These are phyloP conservation scores for Cerceris rybyensis DNA, from an alignment of 2,888 invertebrate species.

Conservation along the genomic window DNA sequence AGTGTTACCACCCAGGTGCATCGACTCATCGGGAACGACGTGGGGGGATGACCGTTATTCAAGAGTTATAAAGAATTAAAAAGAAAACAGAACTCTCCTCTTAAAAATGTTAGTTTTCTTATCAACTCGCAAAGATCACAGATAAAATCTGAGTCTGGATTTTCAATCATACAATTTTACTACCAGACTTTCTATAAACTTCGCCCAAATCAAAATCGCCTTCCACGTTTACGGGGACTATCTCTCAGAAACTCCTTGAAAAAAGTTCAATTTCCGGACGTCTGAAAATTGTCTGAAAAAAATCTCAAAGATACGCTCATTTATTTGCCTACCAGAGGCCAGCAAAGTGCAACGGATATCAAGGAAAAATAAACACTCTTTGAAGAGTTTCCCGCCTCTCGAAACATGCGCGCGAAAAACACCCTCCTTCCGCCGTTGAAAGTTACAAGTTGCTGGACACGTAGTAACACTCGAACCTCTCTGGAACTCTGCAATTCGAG, in stretches of 20 bases:
- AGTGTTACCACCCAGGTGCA: slow-evolving; percentile 16
- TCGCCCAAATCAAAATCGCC: too few relatives aligned
- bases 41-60: too few relatives aligned
- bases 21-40: slow-evolving; percentile 4
- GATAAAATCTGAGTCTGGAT: too few relatives aligned
- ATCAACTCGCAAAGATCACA: too few relatives aligned
- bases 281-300: background rate
- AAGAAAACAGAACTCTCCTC: too few relatives aligned
- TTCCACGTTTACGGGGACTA: too few relatives aligned
- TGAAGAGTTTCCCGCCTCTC: slow-evolving; percentile 25
- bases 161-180: too few relatives aligned
- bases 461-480: background rate
- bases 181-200: too few relatives aligned
- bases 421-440: slow-evolving; percentile 13
- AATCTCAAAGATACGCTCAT: slow-evolving; percentile 36
- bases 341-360: slow-evolving; percentile 19
- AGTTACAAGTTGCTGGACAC: background rate
- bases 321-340: slow-evolving; percentile 31
- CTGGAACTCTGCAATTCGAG: background rate
- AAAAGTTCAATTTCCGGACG: background rate
- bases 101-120: too few relatives aligned
- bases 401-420: background rate
- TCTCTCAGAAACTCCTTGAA: too few relatives aligned
- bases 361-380: slow-evolving; percentile 51
- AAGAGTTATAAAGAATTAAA: too few relatives aligned